These are phyloP conservation scores for Haplochromis burtoni DNA, from an alignment of 2,113 vertebrate species.

Conservation along the genomic window DNA sequence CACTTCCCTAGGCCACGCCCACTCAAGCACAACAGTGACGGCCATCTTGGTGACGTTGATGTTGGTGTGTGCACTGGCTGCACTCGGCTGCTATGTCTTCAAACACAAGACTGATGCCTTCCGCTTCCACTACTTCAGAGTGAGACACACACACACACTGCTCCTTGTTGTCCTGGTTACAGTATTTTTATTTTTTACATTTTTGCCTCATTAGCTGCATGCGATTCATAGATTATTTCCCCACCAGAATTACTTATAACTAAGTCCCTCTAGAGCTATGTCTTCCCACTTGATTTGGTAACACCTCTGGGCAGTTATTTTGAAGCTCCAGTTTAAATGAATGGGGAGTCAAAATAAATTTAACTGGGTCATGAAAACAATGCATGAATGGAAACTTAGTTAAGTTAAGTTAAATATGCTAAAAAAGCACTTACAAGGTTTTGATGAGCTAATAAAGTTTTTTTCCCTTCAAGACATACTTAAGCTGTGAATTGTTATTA, in stretches of 20 bases:
- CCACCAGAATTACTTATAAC: neutral
- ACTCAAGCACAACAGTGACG: slow-evolving; percentile 5
- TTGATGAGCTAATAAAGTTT: neutral
- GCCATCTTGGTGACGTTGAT: slow-evolving; percentile 41
- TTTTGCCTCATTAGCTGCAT: neutral
- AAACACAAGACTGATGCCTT: slow-evolving; percentile 73
- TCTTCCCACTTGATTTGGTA: neutral
- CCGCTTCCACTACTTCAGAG: slow-evolving; percentile 80
- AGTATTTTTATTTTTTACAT: neutral
- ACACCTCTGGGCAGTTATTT: neutral
- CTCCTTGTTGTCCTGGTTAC: neutral
- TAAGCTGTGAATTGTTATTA: neutral
- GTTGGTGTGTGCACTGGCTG: slow-evolving; percentile 42
- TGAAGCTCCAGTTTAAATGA: neutral
- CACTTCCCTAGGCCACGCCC: neutral
- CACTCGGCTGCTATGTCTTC: slow-evolving; percentile 63
- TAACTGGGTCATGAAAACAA: neutral
- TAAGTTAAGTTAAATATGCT: neutral
- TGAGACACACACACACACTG: slow-evolving; percentile 18
- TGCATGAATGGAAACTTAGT: neutral
- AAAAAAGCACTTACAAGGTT: neutral
- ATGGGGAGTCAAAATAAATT: neutral
- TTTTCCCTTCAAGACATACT: neutral
- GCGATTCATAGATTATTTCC: neutral
- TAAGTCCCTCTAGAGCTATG: neutral